Evolutionary conservation across 2,888 invertebrate genomes (phyloP), one percentile per base, ranked within the genome.

Genomic region (Folsomia manolachei): DNA sequence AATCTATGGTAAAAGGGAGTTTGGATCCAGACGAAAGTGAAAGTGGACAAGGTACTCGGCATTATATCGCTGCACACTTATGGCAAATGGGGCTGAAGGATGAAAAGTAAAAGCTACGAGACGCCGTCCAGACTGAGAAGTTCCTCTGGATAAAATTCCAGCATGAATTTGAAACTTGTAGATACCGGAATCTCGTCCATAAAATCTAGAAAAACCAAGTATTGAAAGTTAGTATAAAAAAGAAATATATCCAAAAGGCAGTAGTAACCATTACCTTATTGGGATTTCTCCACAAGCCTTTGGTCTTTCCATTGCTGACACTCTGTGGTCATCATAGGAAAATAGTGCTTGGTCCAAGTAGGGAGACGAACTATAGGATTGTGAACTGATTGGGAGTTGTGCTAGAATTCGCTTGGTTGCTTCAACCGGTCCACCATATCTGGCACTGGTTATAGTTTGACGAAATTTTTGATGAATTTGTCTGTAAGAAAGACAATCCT

Each of bases 21-120:
- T 66, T 1, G 74, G 78, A 27, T 78, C 81, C 80, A 92, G 90
- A 82, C 95, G 87, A 70, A 97, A 88, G 83, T 97, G 97, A 84
- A 97, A 94, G 86, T 97, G 97, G 64, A 96, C 94, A 73, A 95
- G 91, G 83, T 97, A 97, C 83, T 95, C 95, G 0, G 93, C 89
- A 84, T 94, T 93, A 4, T 71, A 93, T 81, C 96, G 87, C 83
- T 97, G 97, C 9, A 97, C 94, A 82, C 95, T 96, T 78, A 97
- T 94, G 9, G 95, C 93, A 84, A 97, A 95, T 0, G 97, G 97
- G 85, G 97, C 96, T 18, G 90, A 92, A 0, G 97, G 97, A 85
- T 97, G 97, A 84, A 95, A 97, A 11, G 95, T 95, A 83, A 96
- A 97, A 21, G 97, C 95, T 2, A 96, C 95, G 18, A 97, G 87